Evolutionary conservation across 2,797 vertebrate species (phyloP), one percentile per base, ranked within the genome.

Genomic region (Cossypha polioptera): DNA sequence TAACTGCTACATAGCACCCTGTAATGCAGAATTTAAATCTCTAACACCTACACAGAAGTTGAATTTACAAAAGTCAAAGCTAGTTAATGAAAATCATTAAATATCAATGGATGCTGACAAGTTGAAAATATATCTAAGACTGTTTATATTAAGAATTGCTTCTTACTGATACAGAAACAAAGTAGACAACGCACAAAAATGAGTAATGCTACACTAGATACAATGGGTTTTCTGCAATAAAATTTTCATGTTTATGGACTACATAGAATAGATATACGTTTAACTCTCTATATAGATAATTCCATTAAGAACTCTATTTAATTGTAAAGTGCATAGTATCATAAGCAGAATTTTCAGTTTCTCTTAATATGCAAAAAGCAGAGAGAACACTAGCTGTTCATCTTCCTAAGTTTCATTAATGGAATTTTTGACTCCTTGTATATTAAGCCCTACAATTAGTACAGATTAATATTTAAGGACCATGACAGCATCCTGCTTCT

Each of bases 41-140:
- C 28, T 14, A 61, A 47, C 82, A 71, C 40, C 38, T 63, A 40
- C 14, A 20, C 8, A 45, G 31, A 84, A 94, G 92, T 72, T 14
- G 17, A 86, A 73, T 89, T 94, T 72, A 79, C 20, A 43, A 28
- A 79, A 92, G 78, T 36, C 47, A 50, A 66, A 84, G 79, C 11
- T 45, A 25, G 48, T 67, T 71, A 94, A 77, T 73, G 31, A 93
- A 84, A 88, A 96, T 65, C 77, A 67, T 31, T 86, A 72, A 81
- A 29, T 20, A 74, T 61, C 45, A 94, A 79, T 38, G 66, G 55
- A 77, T 35, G 43, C 19, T 35, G 1, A 71, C 18, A 81, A 67
- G 24, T 13, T 31, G 36, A 53, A 84, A 65, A 20, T n/a, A 33
- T 53, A 40, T 67, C 45, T 66, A 33, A 9, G 12, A 78, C 75